Conservation (phyloP, 1,140 invertebrate genomes). For the Drosophila arawakana region DNA sequence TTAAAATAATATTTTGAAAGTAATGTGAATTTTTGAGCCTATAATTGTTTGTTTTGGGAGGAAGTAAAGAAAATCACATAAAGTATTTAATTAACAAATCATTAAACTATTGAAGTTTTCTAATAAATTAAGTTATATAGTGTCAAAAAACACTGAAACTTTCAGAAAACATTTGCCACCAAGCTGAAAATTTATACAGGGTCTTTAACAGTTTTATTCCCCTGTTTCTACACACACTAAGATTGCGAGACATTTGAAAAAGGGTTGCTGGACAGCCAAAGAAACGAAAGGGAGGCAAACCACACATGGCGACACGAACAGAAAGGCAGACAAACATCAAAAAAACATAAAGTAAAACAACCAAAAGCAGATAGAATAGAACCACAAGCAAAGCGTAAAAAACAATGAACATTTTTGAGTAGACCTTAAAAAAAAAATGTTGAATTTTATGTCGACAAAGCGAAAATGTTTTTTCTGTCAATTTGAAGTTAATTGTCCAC, state of each 20-base stretch:
- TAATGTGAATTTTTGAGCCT: too few relatives aligned
- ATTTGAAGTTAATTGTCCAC: slow-evolving; percentile 16
- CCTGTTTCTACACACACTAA: neutral
- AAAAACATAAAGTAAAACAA: neutral
- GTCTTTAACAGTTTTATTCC: too few relatives aligned
- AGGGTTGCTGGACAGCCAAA: slow-evolving; percentile 6
- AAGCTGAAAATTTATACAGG: too few relatives aligned
- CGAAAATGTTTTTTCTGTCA: slow-evolving; percentile 8
- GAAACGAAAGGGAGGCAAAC: slow-evolving; percentile 6
- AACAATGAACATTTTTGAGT: slow-evolving; percentile 7
- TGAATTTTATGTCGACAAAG: slow-evolving; percentile 9
- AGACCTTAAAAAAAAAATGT: slow-evolving; percentile 12
- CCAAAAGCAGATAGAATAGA: slow-evolving; percentile 11
- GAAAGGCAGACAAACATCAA: slow-evolving; percentile 15
- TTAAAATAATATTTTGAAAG: too few relatives aligned
- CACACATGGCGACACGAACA: slow-evolving; percentile 31
- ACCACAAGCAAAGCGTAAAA: neutral
- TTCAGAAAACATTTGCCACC: too few relatives aligned
- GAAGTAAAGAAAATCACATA: too few relatives aligned
- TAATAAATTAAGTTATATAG: too few relatives aligned
- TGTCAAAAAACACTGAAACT: too few relatives aligned
- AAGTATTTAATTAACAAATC: too few relatives aligned
- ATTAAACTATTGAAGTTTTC: too few relatives aligned
- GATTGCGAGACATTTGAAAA: slow-evolving; percentile 33
- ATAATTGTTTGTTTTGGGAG: too few relatives aligned